Percentiles rank a stretch among this genome's conserved stretches.
Evolutionary conservation across 2,888 invertebrate species (phyloP).

Genomic region (Temnothorax ravouxi): DNA sequence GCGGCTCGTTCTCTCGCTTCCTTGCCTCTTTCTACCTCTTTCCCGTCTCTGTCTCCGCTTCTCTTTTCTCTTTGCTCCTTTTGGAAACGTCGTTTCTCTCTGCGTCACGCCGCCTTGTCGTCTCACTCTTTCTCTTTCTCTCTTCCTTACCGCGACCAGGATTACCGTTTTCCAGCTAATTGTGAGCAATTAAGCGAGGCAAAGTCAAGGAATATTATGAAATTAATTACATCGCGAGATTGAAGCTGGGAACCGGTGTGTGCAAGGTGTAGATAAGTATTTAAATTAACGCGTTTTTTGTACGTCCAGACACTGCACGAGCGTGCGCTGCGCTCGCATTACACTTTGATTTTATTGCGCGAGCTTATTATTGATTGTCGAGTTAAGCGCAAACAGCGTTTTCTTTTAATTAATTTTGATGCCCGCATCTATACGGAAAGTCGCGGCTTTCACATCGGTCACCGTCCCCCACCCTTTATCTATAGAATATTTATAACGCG

Average conservation of each 20-base stretch:
- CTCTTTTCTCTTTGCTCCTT: constrained; percentile 26
- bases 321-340: constrained; percentile 35
- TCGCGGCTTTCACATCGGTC: not conserved
- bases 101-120: not conserved
- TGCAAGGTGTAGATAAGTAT: constrained; percentile 72
- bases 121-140: constrained; percentile 32
- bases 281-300: constrained; percentile 70
- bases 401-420: constrained; percentile 45
- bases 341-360: constrained; percentile 54
- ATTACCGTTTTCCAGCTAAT: constrained; percentile 67
- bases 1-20: constrained; percentile 39
- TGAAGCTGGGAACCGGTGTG: constrained; percentile 58
- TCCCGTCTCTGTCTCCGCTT: not conserved
- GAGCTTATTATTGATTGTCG: constrained; percentile 47
- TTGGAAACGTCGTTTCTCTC: constrained; percentile 5
- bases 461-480: constrained; percentile 3
- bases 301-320: constrained; percentile 15
- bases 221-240: constrained; percentile 73
- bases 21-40: constrained; percentile 6
- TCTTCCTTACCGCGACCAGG: constrained; percentile 4
- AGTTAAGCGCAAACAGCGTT: constrained; percentile 21
- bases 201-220: constrained; percentile 73
- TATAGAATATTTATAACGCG: constrained; percentile 15
- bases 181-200: constrained; percentile 75
- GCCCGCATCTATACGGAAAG: not conserved